phyloP scores from a whole-genome alignment of 1,140 invertebrate genomes.

The Nomia melanderi region DNA sequence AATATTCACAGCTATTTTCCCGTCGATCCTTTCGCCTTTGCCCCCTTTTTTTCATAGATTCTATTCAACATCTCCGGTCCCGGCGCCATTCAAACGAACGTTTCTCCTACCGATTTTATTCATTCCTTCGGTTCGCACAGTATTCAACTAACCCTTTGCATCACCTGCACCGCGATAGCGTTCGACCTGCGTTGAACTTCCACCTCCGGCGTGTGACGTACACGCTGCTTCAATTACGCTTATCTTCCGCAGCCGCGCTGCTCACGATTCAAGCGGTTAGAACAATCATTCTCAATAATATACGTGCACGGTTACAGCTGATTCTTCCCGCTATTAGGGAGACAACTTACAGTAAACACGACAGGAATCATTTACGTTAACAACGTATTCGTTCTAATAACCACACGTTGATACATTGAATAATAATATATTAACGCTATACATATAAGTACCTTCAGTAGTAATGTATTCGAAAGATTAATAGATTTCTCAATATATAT shows the following conservation, averaged over 20 bases:
- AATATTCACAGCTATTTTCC: background rate
- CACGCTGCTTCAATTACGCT: background rate
- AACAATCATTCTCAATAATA: background rate
- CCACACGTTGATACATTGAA: too few species aligned
- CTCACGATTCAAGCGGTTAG: background rate
- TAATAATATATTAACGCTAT: too few species aligned
- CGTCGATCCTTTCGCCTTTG: slow-evolving; percentile 4
- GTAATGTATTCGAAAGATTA: too few species aligned
- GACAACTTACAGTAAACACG: too few species aligned
- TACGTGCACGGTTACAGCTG: background rate
- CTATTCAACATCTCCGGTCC: slow-evolving; percentile 12
- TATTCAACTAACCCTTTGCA: slow-evolving; percentile 7
- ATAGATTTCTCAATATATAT: too few species aligned
- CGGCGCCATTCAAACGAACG: background rate
- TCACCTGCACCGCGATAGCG: background rate
- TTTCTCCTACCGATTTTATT: slow-evolving; percentile 16
- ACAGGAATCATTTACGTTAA: too few species aligned
- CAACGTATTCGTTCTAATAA: too few species aligned
- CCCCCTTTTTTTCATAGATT: background rate
- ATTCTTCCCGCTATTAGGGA: background rate
- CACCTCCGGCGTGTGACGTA: background rate
- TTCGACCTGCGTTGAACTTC: slow-evolving; percentile 17
- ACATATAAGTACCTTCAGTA: too few species aligned
- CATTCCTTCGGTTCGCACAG: background rate
- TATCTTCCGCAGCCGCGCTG: background rate